Evolutionary conservation across 2,797 vertebrate species (phyloP).

Genomic region (Ptychobarbus kaznakovi): DNA sequence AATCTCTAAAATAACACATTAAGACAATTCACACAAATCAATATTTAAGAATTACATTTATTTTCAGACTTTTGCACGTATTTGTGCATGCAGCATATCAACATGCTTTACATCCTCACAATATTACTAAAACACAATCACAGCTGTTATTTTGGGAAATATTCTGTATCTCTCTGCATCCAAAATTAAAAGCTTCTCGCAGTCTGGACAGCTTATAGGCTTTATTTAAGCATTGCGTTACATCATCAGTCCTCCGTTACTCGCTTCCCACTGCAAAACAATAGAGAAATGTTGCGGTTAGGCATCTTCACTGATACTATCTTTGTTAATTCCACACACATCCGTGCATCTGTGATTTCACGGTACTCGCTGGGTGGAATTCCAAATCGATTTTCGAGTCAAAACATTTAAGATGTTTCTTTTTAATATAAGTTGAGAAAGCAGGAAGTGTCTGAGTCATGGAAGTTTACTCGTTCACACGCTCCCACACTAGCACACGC

Average conservation of each 20-base stretch:
- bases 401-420: constrained; percentile 76
- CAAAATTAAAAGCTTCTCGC: constrained; percentile 20
- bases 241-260: constrained; percentile 23
- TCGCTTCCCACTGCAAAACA: constrained; percentile 7
- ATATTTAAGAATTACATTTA: background rate
- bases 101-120: constrained; percentile 12
- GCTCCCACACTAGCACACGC: constrained; percentile 68
- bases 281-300: constrained; percentile 2
- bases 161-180: constrained; percentile 8
- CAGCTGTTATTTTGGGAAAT: constrained; percentile 18
- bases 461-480: constrained; percentile 77
- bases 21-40: background rate
- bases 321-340: constrained; percentile 33
- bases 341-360: constrained; percentile 35
- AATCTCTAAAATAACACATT: background rate
- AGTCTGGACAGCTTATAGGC: constrained; percentile 30
- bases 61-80: background rate
- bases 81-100: background rate
- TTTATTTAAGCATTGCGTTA: constrained; percentile 36
- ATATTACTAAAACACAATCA: constrained; percentile 18
- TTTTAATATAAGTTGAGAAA: constrained; percentile 77
- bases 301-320: constrained; percentile 41
- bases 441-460: constrained; percentile 79
- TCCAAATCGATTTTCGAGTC: constrained; percentile 73
- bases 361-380: constrained; percentile 61